Evolutionary conservation across 2,888 invertebrate genomes (phyloP).

Genomic region (Parochlus steinenii): DNA sequence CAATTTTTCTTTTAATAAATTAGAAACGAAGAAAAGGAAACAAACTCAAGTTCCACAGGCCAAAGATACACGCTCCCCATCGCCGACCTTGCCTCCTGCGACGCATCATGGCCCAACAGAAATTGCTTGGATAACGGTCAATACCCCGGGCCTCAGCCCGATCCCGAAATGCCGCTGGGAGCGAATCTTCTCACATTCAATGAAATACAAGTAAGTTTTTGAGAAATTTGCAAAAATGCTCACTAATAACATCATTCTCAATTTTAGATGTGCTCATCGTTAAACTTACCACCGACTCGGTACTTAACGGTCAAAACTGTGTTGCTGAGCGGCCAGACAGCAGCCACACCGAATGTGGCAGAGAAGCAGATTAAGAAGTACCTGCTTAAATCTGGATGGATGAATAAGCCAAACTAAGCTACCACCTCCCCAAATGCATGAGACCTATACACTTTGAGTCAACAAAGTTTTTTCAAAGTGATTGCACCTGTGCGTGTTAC

Average conservation of each 20-base stretch:
- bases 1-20: constrained; percentile 14
- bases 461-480: too few relatives aligned
- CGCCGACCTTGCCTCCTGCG: constrained; percentile 31
- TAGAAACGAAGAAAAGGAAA: constrained; percentile 52
- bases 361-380: constrained; percentile 33
- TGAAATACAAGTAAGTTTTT: constrained; percentile 41
- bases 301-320: constrained; percentile 81
- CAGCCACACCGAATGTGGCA: constrained; percentile 3
- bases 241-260: not conserved
- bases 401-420: too few relatives aligned
- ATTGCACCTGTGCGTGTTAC: too few relatives aligned
- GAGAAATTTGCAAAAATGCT: not conserved
- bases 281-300: constrained; percentile 71
- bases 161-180: constrained; percentile 23
- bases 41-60: constrained; percentile 63
- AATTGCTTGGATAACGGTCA: constrained; percentile 32
- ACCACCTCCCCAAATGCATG: too few relatives aligned
- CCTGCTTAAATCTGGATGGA: constrained; percentile 29
- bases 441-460: too few relatives aligned
- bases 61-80: constrained; percentile 72
- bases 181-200: constrained; percentile 45
- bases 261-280: constrained; percentile 51
- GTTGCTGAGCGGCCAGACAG: constrained; percentile 36
- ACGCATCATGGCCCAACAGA: constrained; percentile 32
- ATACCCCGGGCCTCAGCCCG: constrained; percentile 6